Evolutionary conservation across 64 coral and sea anemone genomes (phyloP).

Genomic region (Dendrophyllia cribrosa): DNA sequence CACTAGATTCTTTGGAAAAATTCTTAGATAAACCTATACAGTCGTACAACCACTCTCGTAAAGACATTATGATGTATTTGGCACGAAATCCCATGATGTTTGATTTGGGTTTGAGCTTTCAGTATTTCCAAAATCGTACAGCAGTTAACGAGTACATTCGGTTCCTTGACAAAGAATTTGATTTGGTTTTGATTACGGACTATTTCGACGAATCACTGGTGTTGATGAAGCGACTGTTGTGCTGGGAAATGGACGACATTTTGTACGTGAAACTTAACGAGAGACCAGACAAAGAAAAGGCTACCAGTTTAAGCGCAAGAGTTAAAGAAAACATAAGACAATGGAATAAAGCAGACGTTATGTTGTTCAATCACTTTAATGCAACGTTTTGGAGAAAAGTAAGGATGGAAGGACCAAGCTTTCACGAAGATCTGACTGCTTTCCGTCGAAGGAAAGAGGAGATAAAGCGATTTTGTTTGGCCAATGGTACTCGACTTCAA

Average conservation of each 20-base stretch:
- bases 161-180: slow-evolving; percentile 50
- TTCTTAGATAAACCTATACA: neutral
- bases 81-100: slow-evolving; percentile 62
- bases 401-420: slow-evolving; percentile 1
- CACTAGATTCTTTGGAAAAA: neutral
- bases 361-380: slow-evolving; percentile 39
- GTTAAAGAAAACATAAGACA: no score
- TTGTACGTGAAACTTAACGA: slow-evolving; percentile 66
- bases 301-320: no score
- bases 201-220: slow-evolving; percentile 70
- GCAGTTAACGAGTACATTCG: slow-evolving; percentile 21
- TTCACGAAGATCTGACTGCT: slow-evolving; percentile 19
- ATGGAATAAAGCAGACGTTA: slow-evolving; percentile 21
- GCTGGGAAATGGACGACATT: slow-evolving; percentile 58
- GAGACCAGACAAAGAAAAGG: neutral
- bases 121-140: neutral
- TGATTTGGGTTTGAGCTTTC: slow-evolving; percentile 45
- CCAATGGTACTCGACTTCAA: neutral
- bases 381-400: slow-evolving; percentile 44
- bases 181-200: slow-evolving; percentile 72
- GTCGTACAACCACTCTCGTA: no score
- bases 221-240: slow-evolving; percentile 50
- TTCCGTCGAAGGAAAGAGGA: neutral
- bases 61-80: neutral
- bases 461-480: neutral